Conservation (phyloP, 2,113 vertebrate species). For the Dasyprocta punctata region DNA sequence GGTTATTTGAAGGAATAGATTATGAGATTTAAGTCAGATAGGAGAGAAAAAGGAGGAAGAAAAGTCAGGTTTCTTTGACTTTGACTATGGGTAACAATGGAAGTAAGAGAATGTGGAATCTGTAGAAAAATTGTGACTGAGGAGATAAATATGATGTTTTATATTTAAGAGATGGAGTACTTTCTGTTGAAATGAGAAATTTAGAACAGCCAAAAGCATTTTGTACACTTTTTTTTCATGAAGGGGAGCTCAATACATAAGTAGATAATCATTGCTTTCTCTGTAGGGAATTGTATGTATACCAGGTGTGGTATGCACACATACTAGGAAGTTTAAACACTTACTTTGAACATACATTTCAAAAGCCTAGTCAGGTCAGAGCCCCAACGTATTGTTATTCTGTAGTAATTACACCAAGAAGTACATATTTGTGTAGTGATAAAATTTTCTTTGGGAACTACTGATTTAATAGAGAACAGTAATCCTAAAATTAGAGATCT, state of each 20-base stretch:
- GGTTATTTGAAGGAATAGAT: not conserved
- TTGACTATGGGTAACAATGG: not conserved
- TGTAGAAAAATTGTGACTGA: not conserved
- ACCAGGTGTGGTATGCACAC: not conserved
- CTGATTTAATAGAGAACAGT: not conserved
- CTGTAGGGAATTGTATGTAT: not conserved
- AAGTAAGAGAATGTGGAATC: not conserved
- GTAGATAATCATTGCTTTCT: not conserved
- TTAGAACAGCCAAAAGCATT: not conserved
- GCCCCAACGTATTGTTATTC: constrained; percentile 71
- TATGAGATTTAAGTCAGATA: not conserved
- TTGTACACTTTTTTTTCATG: not conserved
- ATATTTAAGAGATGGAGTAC: not conserved
- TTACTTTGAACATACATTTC: constrained; percentile 46
- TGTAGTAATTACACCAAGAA: constrained; percentile 58
- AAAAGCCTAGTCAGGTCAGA: constrained; percentile 70
- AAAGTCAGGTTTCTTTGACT: not conserved
- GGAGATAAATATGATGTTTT: not conserved
- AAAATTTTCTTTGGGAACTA: not conserved
- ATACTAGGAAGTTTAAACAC: not conserved
- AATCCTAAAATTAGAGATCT: not conserved
- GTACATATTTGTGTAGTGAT: not conserved
- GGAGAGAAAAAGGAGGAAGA: not conserved
- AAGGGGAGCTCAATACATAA: not conserved
- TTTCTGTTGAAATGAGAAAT: constrained; percentile 6